A percentile compares a stretch with the other conserved stretches of the same genome.
Evolutionary conservation across 2,797 vertebrate genomes (phyloP).

Genomic region (Brachyalestes nurse): DNA sequence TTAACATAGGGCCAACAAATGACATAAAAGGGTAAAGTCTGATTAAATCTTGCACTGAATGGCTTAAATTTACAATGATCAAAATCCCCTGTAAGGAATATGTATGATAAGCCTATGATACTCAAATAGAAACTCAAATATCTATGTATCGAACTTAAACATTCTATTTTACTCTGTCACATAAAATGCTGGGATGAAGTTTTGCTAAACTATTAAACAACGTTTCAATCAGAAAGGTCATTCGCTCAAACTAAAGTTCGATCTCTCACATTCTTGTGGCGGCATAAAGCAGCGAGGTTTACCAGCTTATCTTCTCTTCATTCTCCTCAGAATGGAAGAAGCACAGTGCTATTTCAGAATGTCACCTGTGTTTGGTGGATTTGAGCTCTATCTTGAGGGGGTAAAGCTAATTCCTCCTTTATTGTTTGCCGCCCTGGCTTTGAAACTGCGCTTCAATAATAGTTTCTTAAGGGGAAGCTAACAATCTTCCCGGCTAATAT

Average conservation of each 20-base stretch:
- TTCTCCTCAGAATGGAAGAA: conserved; percentile 37
- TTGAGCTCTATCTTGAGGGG: conserved; percentile 33
- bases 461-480: conserved; percentile 26
- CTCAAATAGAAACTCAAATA: too few relatives aligned
- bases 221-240: conserved; percentile 29
- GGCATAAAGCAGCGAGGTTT: conserved; percentile 38
- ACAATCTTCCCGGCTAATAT: conserved; percentile 41
- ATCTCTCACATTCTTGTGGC: conserved; percentile 19
- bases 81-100: too few relatives aligned
- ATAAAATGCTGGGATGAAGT: neutral
- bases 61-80: too few relatives aligned
- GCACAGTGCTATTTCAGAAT: conserved; percentile 48
- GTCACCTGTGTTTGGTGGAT: conserved; percentile 55
- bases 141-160: too few relatives aligned
- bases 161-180: too few relatives aligned
- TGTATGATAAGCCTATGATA: too few relatives aligned
- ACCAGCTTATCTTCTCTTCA: conserved; percentile 44
- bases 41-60: too few relatives aligned
- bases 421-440: conserved; percentile 51
- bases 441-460: conserved; percentile 52
- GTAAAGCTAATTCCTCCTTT: conserved; percentile 54
- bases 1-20: too few relatives aligned
- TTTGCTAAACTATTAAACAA: conserved; percentile 12
- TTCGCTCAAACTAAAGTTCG: conserved; percentile 33
- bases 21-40: too few relatives aligned